Conservation (phyloP, 2,113 vertebrate genomes). For the Halcyon malimbica region DNA sequence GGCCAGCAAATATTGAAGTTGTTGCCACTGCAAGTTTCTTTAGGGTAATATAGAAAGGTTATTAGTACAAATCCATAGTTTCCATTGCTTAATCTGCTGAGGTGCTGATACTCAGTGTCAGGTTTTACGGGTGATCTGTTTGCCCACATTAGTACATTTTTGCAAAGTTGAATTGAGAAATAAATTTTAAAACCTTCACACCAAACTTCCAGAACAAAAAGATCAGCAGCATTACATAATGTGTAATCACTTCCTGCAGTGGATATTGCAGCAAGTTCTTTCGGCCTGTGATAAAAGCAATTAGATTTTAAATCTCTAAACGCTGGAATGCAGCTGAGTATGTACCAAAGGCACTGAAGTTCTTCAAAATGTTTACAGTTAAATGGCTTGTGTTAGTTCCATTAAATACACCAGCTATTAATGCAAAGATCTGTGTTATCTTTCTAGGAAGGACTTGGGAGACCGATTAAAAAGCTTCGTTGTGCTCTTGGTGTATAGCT, state of each 20-base stretch:
- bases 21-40: not conserved
- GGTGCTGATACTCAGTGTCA: not conserved
- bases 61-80: constrained; percentile 2
- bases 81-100: not conserved
- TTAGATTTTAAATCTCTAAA: not conserved
- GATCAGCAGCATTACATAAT: not conserved
- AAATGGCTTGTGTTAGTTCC: not conserved
- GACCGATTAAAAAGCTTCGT: not conserved
- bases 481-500: not conserved
- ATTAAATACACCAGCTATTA: not conserved
- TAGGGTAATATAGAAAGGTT: not conserved
- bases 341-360: not conserved
- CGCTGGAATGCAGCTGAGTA: not conserved
- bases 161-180: not conserved
- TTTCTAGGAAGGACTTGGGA: not conserved
- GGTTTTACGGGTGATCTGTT: constrained; percentile 44
- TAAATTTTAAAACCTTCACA: not conserved
- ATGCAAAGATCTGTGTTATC: not conserved
- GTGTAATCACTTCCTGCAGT: not conserved
- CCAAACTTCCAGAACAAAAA: not conserved
- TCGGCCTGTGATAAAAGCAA: not conserved
- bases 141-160: not conserved
- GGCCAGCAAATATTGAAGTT: constrained; percentile 10
- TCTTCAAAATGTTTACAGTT: not conserved
- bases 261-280: not conserved